These are phyloP conservation scores for Eidolon helvum DNA, from an alignment of 2,113 vertebrate genomes.

Conservation along the genomic window DNA sequence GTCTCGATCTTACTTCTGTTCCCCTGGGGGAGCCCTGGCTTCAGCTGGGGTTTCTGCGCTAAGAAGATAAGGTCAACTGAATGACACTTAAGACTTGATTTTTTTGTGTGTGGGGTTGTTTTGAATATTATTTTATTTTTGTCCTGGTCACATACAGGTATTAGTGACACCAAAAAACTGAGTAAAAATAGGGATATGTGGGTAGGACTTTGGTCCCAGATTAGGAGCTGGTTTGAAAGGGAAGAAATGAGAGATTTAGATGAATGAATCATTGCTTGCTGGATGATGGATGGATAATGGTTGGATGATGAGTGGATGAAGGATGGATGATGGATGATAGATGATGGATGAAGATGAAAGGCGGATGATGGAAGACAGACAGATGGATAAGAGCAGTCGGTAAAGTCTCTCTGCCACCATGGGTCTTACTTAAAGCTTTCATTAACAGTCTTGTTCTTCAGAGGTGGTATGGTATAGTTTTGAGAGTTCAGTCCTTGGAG, in stretches of 20 bases:
- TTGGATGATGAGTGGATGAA: background rate
- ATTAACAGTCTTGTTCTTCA: background rate
- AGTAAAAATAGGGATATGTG: background rate
- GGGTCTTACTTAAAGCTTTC: background rate
- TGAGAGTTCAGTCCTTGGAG: background rate
- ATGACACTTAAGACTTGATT: background rate
- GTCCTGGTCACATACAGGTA: background rate
- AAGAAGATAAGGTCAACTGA: background rate
- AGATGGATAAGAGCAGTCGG: background rate
- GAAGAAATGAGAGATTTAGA: background rate
- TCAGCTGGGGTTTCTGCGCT: constrained; percentile 34
- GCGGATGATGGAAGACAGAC: background rate
- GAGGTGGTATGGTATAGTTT: background rate
- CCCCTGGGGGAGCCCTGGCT: background rate
- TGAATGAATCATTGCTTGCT: background rate
- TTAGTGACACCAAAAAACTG: background rate
- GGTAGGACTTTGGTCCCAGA: background rate
- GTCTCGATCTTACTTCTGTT: background rate
- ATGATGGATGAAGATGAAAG: background rate
- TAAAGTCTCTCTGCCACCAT: background rate
- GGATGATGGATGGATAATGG: background rate
- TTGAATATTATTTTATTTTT: constrained; percentile 1
- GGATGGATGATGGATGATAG: background rate
- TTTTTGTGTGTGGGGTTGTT: background rate
- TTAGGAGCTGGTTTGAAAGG: background rate